Percentiles rank a stretch among this genome's conserved stretches.
These are phyloP conservation scores for Aphelenchoides avenae DNA, from an alignment of 1,140 invertebrate genomes.

Conservation along the genomic window DNA sequence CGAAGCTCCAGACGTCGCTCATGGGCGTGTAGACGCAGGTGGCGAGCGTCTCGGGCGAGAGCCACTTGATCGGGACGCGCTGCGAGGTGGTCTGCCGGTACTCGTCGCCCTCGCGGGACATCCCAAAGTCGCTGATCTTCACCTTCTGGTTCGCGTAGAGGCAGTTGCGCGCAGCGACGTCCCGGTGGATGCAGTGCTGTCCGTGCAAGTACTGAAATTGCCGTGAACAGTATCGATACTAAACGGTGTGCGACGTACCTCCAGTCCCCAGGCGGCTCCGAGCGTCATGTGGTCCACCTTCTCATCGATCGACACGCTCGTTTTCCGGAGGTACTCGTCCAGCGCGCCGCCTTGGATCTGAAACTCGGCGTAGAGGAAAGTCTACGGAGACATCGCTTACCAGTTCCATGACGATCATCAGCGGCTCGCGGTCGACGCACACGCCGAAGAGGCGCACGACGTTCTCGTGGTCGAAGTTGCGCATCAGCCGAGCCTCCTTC, in stretches of 20 bases:
- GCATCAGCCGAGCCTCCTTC: constrained; percentile 35
- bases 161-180: constrained; percentile 76
- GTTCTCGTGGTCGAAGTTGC: constrained; percentile 29
- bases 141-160: constrained; percentile 25
- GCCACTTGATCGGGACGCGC: constrained; percentile 37
- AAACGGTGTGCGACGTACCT: too few relatives aligned
- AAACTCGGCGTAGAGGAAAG: too few relatives aligned
- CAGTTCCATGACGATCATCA: constrained; percentile 40
- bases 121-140: constrained; percentile 46
- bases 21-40: constrained; percentile 20
- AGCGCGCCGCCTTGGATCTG: constrained; percentile 32
- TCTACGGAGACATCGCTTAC: constrained; percentile 9
- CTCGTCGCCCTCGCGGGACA: constrained; percentile 17
- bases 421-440: constrained; percentile 27
- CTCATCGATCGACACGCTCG: constrained; percentile 5
- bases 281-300: constrained; percentile 23
- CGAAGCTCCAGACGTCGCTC: constrained; percentile 30
- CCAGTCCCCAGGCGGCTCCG: constrained; percentile 65
- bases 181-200: constrained; percentile 90
- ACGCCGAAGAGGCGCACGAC: constrained; percentile 36
- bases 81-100: constrained; percentile 12
- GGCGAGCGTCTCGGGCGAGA: constrained; percentile 32
- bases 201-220: constrained; percentile 76
- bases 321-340: constrained; percentile 31
- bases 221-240: neutral